Evolutionary conservation across 2,797 vertebrate genomes (phyloP), one percentile per base, ranked within the genome.

Genomic region (Typhlichthys eigenmanni): DNA sequence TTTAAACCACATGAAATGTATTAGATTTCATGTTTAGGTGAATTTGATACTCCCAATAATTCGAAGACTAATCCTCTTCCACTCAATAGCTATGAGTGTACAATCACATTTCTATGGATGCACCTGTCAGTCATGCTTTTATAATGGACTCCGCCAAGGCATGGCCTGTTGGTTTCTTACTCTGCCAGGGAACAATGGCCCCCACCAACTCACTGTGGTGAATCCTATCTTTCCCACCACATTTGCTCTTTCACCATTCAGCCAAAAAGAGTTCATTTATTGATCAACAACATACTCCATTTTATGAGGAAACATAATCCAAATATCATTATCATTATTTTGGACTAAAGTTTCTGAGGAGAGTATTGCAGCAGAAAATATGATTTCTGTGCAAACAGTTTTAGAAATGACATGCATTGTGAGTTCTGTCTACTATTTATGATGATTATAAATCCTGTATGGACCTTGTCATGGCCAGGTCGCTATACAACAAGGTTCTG

Each of bases 191-290:
- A 88, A 87, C 77, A 77, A 82, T 87, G 68, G 83, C 72, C 71
- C 77, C 64, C 69, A 60, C 78, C 72, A 76, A 57, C 75, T 74
- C 76, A 32, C 29, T 66, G 65, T 52, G 69, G 77, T 85, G 77
- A 85, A 86, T 88, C 70, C 70, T 88, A 86, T 90, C 87, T 86
- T 68, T 19, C 55, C 19, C 14, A 87, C 50, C 85, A 89, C 78
- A 83, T 57, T 46, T 60, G 29, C 64, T 58, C 50, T 76, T 78
- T 67, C 55, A 51, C 77, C 64, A 73, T 73, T 84, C 70, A 69
- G 58, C 53, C 67, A 60, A 57, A 67, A 68, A 66, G 55, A 59
- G 2, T 68, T 46, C 38, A 51, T 38, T 53, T 59, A 85, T 80
- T 86, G 80, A 84, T 82, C 77, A 64, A 46, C 61, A 69, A 24